phyloP scores from a whole-genome alignment of 2,113 vertebrate species.

The Nerophis lumbriciformis region DNA sequence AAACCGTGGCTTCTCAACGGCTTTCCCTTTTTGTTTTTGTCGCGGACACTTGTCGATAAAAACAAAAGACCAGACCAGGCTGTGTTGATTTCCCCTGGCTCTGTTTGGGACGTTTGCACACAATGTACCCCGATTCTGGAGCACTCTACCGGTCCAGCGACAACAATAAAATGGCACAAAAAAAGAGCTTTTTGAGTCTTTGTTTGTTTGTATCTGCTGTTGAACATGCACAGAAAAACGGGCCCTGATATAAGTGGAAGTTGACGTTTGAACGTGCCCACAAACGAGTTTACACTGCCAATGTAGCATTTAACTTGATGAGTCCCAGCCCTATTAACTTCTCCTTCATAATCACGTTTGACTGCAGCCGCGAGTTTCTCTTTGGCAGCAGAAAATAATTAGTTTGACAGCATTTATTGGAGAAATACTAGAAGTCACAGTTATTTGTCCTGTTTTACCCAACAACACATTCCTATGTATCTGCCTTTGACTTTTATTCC shows the following conservation, averaged over 20 bases:
- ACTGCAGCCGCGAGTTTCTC: too few relatives aligned
- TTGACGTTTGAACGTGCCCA: background rate
- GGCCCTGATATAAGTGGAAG: constrained; percentile 20
- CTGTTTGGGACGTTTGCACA: constrained; percentile 28
- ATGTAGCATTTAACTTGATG: background rate
- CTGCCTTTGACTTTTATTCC: constrained; percentile 15
- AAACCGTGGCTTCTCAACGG: constrained; percentile 53
- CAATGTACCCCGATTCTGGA: constrained; percentile 30
- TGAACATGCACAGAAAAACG: constrained; percentile 30
- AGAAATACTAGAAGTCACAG: too few relatives aligned
- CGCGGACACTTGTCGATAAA: constrained; percentile 54
- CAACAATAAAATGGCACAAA: constrained; percentile 45
- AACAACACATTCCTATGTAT: constrained; percentile 14
- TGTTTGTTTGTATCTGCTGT: constrained; percentile 53
- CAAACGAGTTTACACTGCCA: background rate
- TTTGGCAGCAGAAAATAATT: too few relatives aligned
- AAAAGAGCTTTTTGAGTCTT: constrained; percentile 54
- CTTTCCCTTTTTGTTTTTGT: constrained; percentile 40
- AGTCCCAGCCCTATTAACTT: too few relatives aligned
- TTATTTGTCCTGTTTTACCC: constrained; percentile 16
- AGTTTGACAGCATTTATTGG: too few relatives aligned
- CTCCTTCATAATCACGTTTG: too few relatives aligned
- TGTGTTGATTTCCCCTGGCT: constrained; percentile 64
- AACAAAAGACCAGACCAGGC: constrained; percentile 68
- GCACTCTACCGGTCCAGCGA: constrained; percentile 43